Evolutionary conservation across 2,888 invertebrate genomes (phyloP).

Genomic region (Athalia cordata): DNA sequence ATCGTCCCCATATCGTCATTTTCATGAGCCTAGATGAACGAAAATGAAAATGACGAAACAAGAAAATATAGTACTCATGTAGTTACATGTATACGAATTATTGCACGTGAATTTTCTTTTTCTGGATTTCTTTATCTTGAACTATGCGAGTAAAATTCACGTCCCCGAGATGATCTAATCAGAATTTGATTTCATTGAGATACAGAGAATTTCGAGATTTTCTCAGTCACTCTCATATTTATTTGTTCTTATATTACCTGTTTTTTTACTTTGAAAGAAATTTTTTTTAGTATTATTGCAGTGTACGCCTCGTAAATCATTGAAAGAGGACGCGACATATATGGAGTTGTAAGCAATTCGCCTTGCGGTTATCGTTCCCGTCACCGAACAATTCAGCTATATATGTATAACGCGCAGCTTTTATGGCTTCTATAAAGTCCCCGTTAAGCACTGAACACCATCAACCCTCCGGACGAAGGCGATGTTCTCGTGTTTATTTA

Average conservation of each 20-base stretch:
- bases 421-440: constrained; percentile 31
- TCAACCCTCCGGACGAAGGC: background rate
- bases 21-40: constrained; percentile 16
- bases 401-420: background rate
- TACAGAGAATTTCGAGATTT: background rate
- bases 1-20: constrained; percentile 20
- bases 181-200: background rate
- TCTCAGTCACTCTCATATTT: background rate
- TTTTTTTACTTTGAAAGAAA: background rate
- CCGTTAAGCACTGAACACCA: background rate
- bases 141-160: no score
- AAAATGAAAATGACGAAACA: no score
- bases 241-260: background rate
- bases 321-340: background rate
- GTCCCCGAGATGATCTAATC: no score
- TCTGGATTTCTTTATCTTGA: no score
- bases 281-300: background rate
- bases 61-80: no score
- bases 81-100: no score
- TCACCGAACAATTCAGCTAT: background rate
- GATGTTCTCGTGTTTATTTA: background rate
- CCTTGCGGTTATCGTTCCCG: constrained; percentile 4
- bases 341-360: constrained; percentile 27
- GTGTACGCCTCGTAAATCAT: constrained; percentile 8
- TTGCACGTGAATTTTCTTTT: no score